A percentile compares a stretch with the other conserved stretches of the same genome.
These are phyloP conservation scores for Oreonectes daqikongensis DNA, from an alignment of 2,797 vertebrate genomes.

Conservation along the genomic window DNA sequence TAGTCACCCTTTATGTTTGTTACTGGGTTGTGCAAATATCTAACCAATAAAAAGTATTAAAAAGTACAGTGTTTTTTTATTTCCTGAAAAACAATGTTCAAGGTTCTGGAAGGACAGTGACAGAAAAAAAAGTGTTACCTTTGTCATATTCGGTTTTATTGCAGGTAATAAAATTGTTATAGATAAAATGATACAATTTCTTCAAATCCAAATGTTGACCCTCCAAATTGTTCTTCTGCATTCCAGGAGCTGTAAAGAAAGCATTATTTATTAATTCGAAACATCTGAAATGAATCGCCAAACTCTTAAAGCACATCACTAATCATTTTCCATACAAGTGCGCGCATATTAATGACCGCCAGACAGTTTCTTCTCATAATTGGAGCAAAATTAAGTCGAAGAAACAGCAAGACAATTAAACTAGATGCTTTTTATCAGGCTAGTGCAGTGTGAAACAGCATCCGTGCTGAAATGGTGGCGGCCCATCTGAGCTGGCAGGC, in stretches of 20 bases:
- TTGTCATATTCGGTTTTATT: not conserved
- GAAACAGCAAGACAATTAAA: slow-evolving; percentile 90
- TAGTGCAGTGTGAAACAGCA: slow-evolving; percentile 76
- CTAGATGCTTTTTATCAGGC: slow-evolving; percentile 76
- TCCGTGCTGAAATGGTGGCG: slow-evolving; percentile 69
- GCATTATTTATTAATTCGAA: not conserved
- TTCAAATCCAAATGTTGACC: not conserved
- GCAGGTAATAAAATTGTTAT: not conserved
- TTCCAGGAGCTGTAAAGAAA: not conserved
- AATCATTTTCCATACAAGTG: slow-evolving; percentile 74
- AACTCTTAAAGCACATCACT: slow-evolving; percentile 55
- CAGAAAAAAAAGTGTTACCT: too few relatives aligned
- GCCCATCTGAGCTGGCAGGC: slow-evolving; percentile 76
- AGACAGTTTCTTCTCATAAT: slow-evolving; percentile 81
- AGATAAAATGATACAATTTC: not conserved
- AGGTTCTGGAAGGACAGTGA: too few relatives aligned
- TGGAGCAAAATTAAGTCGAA: slow-evolving; percentile 90
- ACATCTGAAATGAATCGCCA: slow-evolving; percentile 15
- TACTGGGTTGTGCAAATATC: too few relatives aligned
- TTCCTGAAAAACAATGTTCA: too few relatives aligned
- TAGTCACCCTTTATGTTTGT: too few relatives aligned
- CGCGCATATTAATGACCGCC: slow-evolving; percentile 80
- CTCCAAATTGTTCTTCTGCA: not conserved
- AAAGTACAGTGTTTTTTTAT: too few relatives aligned
- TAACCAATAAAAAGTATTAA: too few relatives aligned